Base-by-base conservation (phyloP, 2,888 invertebrate genomes). In the Osmoderma eremita region DNA sequence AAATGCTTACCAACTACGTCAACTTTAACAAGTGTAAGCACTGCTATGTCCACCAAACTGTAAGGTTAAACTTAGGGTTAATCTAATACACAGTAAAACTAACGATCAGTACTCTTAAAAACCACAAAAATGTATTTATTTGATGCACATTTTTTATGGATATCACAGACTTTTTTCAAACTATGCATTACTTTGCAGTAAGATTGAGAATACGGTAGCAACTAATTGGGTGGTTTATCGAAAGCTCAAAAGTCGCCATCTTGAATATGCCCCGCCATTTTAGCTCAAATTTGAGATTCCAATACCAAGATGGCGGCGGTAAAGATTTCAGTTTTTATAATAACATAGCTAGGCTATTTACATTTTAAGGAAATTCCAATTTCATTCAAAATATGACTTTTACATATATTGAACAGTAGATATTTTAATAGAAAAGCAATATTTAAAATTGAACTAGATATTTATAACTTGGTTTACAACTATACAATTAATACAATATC, bases 231-330 rank as follows among this genome's bases (percentile, higher is more conserved):
- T 38, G 36, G 20, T 50, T 41, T 56, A 58, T 15, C 18, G 30
- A 65, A 49, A 65, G 20, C 53, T 18, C 36, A n/a, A 49, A 58
- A 53, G 51, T 36, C 62, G 67, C 67, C 67, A 67, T 67, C 63
- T 67, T 67, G 24, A 36, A 67, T 63, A 13, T 53, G 45, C 41
- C 41, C 67, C 42, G 67, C 62, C 67, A 67, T 67, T 67, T 67
- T 67, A 54, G 51, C 17, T 65, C 49, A 56, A 65, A 36, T 48
- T 65, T 56, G 48, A 61, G 58, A 45, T 61, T 30, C 18, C 30
- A 42, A 61, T 24, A 54, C 13, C 54, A 67, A 67, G 39, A 67
- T 67, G 67, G 67, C 63, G 10, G 54, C 53, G 54, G 30, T 15
- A 8, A 30, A 5, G 20, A 45, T 61, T 58, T 61, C 20, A 61